These are phyloP conservation scores for Theocolax elegans DNA, from an alignment of 1,140 invertebrate genomes.

Conservation along the genomic window DNA sequence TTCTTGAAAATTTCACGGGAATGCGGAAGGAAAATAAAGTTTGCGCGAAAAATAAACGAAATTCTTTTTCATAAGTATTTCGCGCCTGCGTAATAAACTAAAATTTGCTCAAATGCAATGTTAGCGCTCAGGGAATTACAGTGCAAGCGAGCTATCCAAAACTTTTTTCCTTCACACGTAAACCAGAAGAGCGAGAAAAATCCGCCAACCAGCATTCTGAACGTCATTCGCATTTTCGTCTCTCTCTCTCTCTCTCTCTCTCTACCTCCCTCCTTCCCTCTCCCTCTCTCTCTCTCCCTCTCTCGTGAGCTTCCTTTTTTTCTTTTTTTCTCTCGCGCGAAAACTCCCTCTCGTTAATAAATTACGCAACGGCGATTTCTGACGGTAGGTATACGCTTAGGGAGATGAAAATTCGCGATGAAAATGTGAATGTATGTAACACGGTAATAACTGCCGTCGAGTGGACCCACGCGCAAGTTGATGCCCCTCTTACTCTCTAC, in stretches of 20 bases:
- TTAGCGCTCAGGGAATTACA: background rate
- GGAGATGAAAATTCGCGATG: background rate
- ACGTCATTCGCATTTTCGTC: background rate
- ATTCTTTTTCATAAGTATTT: background rate
- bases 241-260: slow-evolving; percentile 8
- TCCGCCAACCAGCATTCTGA: background rate
- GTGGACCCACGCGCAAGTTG: too few species aligned
- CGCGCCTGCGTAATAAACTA: background rate
- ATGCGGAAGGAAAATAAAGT: too few species aligned
- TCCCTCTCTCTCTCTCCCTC: slow-evolving; percentile 1
- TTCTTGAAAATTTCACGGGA: too few species aligned
- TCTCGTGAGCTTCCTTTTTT: background rate
- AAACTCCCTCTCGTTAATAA: background rate
- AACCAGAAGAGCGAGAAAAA: background rate
- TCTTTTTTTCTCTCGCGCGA: background rate
- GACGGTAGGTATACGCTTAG: background rate
- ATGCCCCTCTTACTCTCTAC: too few species aligned
- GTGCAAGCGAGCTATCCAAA: background rate
- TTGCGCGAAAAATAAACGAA: too few species aligned
- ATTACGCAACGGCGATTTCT: slow-evolving; percentile 44
- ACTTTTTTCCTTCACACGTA: background rate
- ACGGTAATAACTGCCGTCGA: background rate
- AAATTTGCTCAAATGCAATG: background rate
- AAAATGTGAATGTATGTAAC: background rate
- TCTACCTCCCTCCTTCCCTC: background rate